Evolutionary conservation across 2,797 vertebrate species (phyloP).

Genomic region (Meriones psammophilus): DNA sequence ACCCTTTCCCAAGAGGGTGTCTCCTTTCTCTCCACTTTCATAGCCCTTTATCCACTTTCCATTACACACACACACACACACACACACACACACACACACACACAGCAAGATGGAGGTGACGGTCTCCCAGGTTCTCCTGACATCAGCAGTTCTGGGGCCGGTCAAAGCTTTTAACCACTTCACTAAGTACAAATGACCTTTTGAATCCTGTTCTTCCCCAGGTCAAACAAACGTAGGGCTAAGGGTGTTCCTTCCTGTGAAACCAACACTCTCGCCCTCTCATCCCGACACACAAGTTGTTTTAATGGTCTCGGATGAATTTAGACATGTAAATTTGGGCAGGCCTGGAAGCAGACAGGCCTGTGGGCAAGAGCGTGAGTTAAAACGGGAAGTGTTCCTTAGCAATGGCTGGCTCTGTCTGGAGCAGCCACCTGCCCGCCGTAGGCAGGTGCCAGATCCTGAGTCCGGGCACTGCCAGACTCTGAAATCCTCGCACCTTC

Average conservation of each 20-base stretch:
- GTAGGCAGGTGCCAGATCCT: slow-evolving; percentile 50
- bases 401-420: slow-evolving; percentile 55
- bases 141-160: not conserved
- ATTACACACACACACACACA: no score
- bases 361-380: slow-evolving; percentile 44
- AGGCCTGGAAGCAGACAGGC: slow-evolving; percentile 40
- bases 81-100: not conserved
- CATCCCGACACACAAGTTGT: not conserved
- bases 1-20: not conserved
- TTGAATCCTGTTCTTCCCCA: not conserved
- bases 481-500: slow-evolving; percentile 88
- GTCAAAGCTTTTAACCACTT: not conserved
- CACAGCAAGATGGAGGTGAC: not conserved
- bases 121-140: slow-evolving; percentile 22
- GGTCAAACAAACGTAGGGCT: not conserved
- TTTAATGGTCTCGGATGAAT: not conserved
- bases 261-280: not conserved
- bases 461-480: slow-evolving; percentile 36
- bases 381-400: slow-evolving; percentile 64
- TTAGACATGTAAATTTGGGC: not conserved
- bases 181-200: slow-evolving; percentile 4
- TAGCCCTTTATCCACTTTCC: not conserved
- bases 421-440: slow-evolving; percentile 56
- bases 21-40: not conserved
- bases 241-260: not conserved